Evolutionary conservation across 2,113 vertebrate species (phyloP).

Genomic region (Sorex fumeus): DNA sequence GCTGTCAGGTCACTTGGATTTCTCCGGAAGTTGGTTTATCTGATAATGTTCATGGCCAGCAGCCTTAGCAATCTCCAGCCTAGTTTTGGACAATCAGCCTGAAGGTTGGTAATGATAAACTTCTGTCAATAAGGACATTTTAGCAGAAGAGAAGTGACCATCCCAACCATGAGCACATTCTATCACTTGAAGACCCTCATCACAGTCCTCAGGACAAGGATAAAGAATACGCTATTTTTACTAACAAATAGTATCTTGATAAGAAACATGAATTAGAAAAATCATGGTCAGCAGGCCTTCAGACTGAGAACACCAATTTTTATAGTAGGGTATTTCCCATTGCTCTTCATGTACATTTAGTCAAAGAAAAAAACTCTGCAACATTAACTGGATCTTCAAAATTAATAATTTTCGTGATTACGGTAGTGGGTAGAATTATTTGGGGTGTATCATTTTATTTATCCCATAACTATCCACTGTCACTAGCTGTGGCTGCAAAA

Average conservation of each 20-base stretch:
- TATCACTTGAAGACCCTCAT: background rate
- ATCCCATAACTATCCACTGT: background rate
- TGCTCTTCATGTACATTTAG: background rate
- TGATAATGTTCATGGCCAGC: background rate
- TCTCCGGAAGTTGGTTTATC: background rate
- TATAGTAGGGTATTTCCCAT: background rate
- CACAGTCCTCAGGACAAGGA: background rate
- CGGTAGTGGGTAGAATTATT: background rate
- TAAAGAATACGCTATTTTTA: background rate
- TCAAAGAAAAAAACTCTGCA: conserved; percentile 52
- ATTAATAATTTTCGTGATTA: conserved; percentile 14
- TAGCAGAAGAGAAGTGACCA: background rate
- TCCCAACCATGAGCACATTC: background rate
- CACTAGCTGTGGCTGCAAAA: conserved; percentile 17
- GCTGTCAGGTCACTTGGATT: background rate
- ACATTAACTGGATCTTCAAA: conserved; percentile 36
- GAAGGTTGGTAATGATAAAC: background rate
- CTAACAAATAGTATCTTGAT: background rate
- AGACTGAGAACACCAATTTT: background rate
- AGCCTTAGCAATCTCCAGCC: background rate
- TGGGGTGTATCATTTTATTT: background rate
- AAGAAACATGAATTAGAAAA: conserved; percentile 39
- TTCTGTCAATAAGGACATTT: background rate
- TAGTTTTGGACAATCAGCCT: background rate
- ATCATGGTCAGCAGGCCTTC: background rate